These are phyloP conservation scores for Cyclophora albipunctata DNA, from an alignment of 2,888 invertebrate genomes.

Conservation along the genomic window DNA sequence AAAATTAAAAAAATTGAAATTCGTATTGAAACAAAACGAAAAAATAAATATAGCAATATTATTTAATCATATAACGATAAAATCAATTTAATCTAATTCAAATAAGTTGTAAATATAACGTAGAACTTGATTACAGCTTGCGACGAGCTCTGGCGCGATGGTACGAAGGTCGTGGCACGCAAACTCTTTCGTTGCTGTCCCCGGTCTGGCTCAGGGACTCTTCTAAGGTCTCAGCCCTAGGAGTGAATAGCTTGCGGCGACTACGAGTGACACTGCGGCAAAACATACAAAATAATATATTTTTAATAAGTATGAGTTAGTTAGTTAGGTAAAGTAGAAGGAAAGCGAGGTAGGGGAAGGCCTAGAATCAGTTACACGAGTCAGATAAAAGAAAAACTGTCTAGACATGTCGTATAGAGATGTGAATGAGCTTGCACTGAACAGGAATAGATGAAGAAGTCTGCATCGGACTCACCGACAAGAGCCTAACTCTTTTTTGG, in stretches of 20 bases:
- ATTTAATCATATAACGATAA: neutral
- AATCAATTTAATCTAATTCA: neutral
- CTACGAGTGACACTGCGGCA: slow-evolving; percentile 46
- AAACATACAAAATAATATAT: slow-evolving; percentile 2
- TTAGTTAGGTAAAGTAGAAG: too few relatives aligned
- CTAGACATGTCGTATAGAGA: too few relatives aligned
- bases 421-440: too few relatives aligned
- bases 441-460: too few relatives aligned
- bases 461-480: too few relatives aligned
- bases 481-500: too few relatives aligned
- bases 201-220: slow-evolving; percentile 38
- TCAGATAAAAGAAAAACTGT: too few relatives aligned
- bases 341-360: too few relatives aligned
- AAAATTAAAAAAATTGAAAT: too few relatives aligned
- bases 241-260: slow-evolving; percentile 65
- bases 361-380: too few relatives aligned
- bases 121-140: slow-evolving; percentile 33
- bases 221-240: slow-evolving; percentile 58
- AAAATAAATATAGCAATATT: neutral
- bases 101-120: slow-evolving; percentile 1
- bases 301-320: neutral
- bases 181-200: slow-evolving; percentile 44
- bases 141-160: slow-evolving; percentile 51
- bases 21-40: neutral
- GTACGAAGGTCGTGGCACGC: slow-evolving; percentile 59